These are phyloP conservation scores for Disparrhopalites patrizii DNA, from an alignment of 2,888 invertebrate genomes.

Conservation along the genomic window DNA sequence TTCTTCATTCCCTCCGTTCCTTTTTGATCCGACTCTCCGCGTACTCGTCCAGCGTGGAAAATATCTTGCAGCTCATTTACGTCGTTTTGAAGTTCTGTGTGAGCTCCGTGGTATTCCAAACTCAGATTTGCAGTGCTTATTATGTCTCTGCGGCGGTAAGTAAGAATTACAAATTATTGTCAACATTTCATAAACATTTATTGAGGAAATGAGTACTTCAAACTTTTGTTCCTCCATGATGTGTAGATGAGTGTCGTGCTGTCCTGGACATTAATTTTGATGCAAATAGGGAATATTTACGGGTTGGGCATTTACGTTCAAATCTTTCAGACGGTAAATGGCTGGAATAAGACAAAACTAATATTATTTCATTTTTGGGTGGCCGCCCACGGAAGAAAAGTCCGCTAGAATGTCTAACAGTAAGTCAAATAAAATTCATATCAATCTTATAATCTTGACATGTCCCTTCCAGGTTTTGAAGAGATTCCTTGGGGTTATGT, in stretches of 20 bases:
- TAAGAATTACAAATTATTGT: background rate
- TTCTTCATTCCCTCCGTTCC: background rate
- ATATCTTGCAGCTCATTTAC: background rate
- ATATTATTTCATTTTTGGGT: too few species aligned
- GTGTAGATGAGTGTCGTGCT: slow-evolving; percentile 8
- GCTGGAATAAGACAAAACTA: too few species aligned
- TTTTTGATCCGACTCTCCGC: background rate
- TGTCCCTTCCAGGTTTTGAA: background rate
- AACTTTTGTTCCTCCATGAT: background rate
- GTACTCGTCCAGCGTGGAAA: background rate
- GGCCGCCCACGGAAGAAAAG: too few species aligned
- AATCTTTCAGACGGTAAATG: background rate
- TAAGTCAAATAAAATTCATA: too few species aligned
- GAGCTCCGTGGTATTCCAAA: background rate
- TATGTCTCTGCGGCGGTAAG: slow-evolving; percentile 1
- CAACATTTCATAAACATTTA: background rate
- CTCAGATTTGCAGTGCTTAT: background rate
- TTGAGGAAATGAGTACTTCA: too few species aligned
- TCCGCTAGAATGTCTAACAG: too few species aligned
- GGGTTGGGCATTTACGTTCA: slow-evolving; percentile 7
- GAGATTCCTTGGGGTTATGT: background rate
- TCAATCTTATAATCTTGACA: background rate
- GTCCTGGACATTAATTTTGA: slow-evolving; percentile 8
- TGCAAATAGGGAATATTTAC: slow-evolving; percentile 8
- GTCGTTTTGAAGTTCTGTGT: background rate